Evolutionary conservation across 2,888 invertebrate genomes (phyloP).

Genomic region (Mesodorylaimus sp.): DNA sequence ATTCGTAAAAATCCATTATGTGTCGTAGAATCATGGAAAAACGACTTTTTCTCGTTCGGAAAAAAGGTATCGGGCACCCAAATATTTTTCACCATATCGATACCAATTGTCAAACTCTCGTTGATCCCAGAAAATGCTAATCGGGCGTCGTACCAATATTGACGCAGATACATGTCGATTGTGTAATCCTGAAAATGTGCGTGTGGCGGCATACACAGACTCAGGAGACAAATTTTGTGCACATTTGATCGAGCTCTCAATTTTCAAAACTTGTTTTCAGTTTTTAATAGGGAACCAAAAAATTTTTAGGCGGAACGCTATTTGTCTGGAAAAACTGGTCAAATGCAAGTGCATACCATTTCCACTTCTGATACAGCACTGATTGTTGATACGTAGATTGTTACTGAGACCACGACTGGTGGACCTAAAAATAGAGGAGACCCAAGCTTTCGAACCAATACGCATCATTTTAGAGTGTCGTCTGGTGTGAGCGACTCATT

Average conservation of each 20-base stretch:
- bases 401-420: constrained; percentile 27
- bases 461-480: too few relatives aligned
- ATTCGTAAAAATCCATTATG: constrained; percentile 29
- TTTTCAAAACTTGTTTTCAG: too few relatives aligned
- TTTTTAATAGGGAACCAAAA: neutral
- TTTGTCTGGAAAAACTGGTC: neutral
- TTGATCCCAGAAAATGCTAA: constrained; percentile 17
- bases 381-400: constrained; percentile 27
- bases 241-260: too few relatives aligned
- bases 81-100: constrained; percentile 27
- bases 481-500: too few relatives aligned
- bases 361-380: constrained; percentile 28
- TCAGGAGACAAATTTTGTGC: too few relatives aligned
- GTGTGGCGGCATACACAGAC: neutral
- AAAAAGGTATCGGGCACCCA: constrained; percentile 30
- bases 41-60: constrained; percentile 28
- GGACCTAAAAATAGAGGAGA: constrained; percentile 16
- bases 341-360: constrained; percentile 17
- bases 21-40: constrained; percentile 28
- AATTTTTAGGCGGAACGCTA: neutral
- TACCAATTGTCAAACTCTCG: constrained; percentile 16
- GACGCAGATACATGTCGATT: constrained; percentile 25
- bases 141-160: constrained; percentile 26
- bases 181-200: constrained; percentile 24
- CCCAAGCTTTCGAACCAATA: too few relatives aligned